These are phyloP conservation scores for Idaea aversata DNA, from an alignment of 2,888 invertebrate genomes.

Conservation along the genomic window DNA sequence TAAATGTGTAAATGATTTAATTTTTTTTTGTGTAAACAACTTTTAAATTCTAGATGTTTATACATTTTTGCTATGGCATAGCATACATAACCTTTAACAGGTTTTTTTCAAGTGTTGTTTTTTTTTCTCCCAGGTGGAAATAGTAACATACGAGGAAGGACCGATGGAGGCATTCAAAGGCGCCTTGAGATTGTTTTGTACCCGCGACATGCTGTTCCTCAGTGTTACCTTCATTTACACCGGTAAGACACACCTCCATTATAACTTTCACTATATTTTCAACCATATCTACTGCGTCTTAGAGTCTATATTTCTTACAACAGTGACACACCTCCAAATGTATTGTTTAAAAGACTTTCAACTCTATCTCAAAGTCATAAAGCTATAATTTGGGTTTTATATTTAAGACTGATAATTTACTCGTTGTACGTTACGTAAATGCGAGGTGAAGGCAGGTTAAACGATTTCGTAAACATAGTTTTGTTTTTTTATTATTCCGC, in stretches of 20 bases:
- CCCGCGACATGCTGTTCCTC: conserved; percentile 91
- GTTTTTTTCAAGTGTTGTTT: not conserved
- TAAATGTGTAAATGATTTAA: too few relatives aligned
- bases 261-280: conserved; percentile 5
- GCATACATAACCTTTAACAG: too few relatives aligned
- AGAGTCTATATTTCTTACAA: conserved; percentile 7
- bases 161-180: conserved; percentile 86
- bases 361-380: not conserved
- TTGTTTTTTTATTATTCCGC: not conserved
- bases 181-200: conserved; percentile 88
- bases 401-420: conserved; percentile 8
- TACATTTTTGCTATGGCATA: too few relatives aligned
- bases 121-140: conserved; percentile 65
- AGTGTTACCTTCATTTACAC: conserved; percentile 94
- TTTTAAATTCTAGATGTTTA: too few relatives aligned
- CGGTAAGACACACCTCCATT: conserved; percentile 75
- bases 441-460: conserved; percentile 20
- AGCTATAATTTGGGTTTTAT: not conserved
- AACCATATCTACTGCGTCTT: not conserved
- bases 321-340: not conserved
- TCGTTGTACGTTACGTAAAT: conserved; percentile 20
- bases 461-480: conserved; percentile 18
- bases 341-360: not conserved
- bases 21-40: too few relatives aligned
- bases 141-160: conserved; percentile 69